Conservation (phyloP, 2,797 vertebrate species). For the Tapera naevia region DNA sequence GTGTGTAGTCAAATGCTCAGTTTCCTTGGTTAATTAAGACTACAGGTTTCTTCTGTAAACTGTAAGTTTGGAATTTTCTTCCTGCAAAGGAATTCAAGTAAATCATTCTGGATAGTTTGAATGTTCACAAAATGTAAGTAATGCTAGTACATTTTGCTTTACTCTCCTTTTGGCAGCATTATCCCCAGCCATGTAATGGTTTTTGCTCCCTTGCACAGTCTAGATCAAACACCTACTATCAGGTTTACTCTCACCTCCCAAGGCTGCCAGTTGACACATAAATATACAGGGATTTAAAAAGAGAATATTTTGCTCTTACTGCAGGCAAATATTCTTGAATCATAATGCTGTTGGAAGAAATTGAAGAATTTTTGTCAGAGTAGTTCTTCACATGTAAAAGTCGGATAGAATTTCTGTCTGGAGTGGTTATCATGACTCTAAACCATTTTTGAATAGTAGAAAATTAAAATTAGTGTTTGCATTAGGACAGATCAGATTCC, state of each 20-base stretch:
- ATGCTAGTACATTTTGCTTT: conserved; percentile 9
- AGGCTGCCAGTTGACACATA: conserved; percentile 34
- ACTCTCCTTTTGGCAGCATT: conserved; percentile 7
- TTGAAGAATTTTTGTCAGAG: neutral
- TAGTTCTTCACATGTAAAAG: neutral
- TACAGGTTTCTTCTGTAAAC: neutral
- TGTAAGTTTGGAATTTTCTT: neutral
- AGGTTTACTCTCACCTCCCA: conserved; percentile 38
- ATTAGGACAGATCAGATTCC: neutral
- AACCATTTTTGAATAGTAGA: neutral
- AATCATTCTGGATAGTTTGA: conserved; percentile 5
- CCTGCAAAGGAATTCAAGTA: neutral
- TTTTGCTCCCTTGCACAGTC: conserved; percentile 23
- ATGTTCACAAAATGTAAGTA: conserved; percentile 4
- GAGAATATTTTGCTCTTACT: conserved; percentile 32
- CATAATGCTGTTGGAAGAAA: neutral
- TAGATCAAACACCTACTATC: conserved; percentile 47
- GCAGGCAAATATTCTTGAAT: conserved; percentile 13
- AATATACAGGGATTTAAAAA: conserved; percentile 38
- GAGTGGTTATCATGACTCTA: neutral
- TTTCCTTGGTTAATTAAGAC: conserved; percentile 27
- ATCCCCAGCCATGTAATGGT: conserved; percentile 34
- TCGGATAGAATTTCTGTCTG: neutral
- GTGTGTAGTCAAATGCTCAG: neutral
- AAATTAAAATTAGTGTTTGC: neutral